A percentile compares a stretch with the other conserved stretches of the same genome.
phyloP scores from a whole-genome alignment of 2,888 invertebrate species.

The Synanthedon vespiformis region DNA sequence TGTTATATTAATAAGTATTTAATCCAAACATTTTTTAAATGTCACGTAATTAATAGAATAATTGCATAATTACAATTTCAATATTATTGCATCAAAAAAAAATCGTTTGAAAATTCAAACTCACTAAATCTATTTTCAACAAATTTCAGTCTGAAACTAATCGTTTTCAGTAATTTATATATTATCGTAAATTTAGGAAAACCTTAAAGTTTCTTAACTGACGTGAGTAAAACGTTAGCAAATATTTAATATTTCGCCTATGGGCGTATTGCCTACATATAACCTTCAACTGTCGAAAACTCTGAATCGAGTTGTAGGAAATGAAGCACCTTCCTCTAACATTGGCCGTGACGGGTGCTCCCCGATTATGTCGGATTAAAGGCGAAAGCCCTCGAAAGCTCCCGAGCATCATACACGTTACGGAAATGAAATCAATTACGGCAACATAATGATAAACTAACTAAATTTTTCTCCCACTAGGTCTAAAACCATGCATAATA shows the following conservation, averaged over 20 bases:
- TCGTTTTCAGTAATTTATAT: no score
- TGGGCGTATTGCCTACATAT: neutral
- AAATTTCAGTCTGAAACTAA: no score
- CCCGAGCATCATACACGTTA: neutral
- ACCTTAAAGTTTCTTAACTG: slow-evolving; percentile 1
- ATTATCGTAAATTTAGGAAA: no score
- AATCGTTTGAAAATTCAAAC: no score
- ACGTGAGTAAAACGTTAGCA: slow-evolving; percentile 8
- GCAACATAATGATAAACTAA: neutral
- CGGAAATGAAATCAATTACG: slow-evolving; percentile 2
- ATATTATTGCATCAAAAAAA: no score
- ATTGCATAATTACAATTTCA: neutral
- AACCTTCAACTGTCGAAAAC: slow-evolving; percentile 8
- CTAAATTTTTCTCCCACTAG: no score
- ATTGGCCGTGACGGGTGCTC: slow-evolving; percentile 10
- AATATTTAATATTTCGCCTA: neutral
- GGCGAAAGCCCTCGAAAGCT: slow-evolving; percentile 7
- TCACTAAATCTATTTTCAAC: no score
- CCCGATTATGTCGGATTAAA: slow-evolving; percentile 19
- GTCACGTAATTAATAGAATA: no score
- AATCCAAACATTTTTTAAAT: no score
- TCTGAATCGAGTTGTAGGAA: slow-evolving; percentile 12
- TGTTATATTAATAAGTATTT: no score
- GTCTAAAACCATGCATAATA: no score
- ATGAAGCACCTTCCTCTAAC: slow-evolving; percentile 16